These are phyloP conservation scores for Manis crassicaudata DNA, from an alignment of 2,797 vertebrate genomes.

Conservation along the genomic window DNA sequence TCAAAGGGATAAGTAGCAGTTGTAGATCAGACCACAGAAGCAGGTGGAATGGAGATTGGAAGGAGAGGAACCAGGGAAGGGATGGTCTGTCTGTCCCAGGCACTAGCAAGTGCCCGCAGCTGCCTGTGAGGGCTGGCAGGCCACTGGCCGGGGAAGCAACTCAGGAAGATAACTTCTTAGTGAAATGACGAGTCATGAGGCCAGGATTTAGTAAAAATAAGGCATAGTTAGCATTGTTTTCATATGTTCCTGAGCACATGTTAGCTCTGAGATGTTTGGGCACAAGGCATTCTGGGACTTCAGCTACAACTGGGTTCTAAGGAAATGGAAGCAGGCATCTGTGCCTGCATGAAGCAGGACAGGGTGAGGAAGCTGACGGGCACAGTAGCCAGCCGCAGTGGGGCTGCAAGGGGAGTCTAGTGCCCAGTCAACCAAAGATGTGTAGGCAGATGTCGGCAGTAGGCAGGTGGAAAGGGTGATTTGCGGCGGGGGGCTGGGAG, in stretches of 20 bases:
- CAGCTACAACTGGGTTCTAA: not conserved
- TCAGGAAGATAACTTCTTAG: not conserved
- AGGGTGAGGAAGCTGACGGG: not conserved
- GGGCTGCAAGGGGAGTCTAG: not conserved
- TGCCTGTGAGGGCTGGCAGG: not conserved
- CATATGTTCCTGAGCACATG: not conserved
- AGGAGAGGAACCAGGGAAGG: not conserved
- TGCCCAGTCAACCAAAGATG: not conserved
- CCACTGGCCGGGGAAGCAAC: too few species aligned
- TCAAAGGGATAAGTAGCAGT: not conserved
- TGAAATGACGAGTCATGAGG: not conserved
- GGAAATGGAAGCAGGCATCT: not conserved
- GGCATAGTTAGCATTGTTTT: not conserved
- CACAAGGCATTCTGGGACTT: not conserved
- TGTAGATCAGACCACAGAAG: not conserved
- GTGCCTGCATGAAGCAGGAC: fast-evolving
- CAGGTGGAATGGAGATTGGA: not conserved
- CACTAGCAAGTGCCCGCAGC: fast-evolving
- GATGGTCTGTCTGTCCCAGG: too few species aligned
- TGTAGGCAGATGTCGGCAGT: not conserved
- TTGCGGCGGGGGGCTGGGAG: too few species aligned
- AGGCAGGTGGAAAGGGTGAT: fast-evolving
- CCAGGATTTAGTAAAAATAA: not conserved
- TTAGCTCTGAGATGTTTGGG: not conserved
- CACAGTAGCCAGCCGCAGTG: fast-evolving